Base-by-base conservation (phyloP, 1,140 invertebrate genomes). In the Andrena cerasifolii region DNA sequence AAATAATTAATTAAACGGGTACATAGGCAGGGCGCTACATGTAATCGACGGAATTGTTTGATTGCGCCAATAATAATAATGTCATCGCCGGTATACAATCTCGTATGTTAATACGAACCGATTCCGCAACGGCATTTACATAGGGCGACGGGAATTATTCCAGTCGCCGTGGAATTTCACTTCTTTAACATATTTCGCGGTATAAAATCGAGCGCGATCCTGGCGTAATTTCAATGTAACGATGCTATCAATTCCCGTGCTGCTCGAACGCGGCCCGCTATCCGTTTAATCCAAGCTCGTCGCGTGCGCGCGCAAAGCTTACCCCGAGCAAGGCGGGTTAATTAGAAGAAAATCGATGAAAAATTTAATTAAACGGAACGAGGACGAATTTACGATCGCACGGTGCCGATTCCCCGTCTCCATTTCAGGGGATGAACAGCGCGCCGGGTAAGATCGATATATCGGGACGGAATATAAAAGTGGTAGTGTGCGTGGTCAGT, bases 281-380 rank as follows among this genome's bases (percentile, higher is more conserved):
- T 12, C 28, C 10, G 16, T 33, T 62, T 62, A 59, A 47, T n/a
- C 3, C 7, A n/a, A n/a, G 16, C 14, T 3, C 3, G n/a, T 10
- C 5, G 33, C 5, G 16, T 12, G 51, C 28, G 28, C 10, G 2
- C 16, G n/a, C n/a, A n/a, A n/a, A n/a, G n/a, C n/a, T n/a, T n/a
- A 5, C 21, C 18, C 3, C 3, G 6, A 1, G 0, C 14, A 4
- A 10, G 16, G 16, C 6, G 28, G 8, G 24, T 47, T 45, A 67
- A 66, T 56, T 58, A 45, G 24, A 56, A 36, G 3, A 33, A 47
- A 47, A 33, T 56, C 21, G 51, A 58, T 14, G 40, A 8, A 26
- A 75, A 33, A 36, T 58, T 58, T 47, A 75, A 67, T 65, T 43
- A 65, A 72, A 26, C 12, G 4, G 16, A 21, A 40, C 12, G 10